phyloP scores from a whole-genome alignment of 2,797 vertebrate species.

The Esox lucius region DNA sequence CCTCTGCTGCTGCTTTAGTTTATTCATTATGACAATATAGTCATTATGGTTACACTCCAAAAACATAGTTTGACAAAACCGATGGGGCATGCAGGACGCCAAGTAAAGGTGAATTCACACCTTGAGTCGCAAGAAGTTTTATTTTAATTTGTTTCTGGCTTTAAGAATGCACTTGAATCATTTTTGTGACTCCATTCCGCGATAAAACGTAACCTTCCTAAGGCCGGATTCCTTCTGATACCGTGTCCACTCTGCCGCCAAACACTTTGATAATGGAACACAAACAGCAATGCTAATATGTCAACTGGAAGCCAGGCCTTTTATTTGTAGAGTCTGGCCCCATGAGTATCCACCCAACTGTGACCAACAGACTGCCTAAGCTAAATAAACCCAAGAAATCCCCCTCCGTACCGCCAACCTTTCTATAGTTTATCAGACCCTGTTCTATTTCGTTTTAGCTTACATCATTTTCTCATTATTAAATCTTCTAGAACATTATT shows the following conservation, averaged over 20 bases:
- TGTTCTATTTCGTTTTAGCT: neutral
- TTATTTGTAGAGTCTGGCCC: conserved; percentile 4
- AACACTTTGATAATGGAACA: conserved; percentile 20
- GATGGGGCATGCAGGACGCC: neutral
- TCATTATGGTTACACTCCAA: conserved; percentile 12
- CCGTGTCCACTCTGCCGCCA: neutral
- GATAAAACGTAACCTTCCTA: neutral
- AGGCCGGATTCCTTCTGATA: neutral
- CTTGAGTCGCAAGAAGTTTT: neutral
- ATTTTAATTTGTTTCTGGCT: neutral
- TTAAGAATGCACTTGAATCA: neutral
- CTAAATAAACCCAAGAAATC: neutral
- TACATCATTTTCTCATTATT: no score
- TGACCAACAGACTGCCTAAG: conserved; percentile 3
- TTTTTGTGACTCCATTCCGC: neutral
- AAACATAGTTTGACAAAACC: conserved; percentile 10
- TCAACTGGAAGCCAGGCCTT: neutral
- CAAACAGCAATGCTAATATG: conserved; percentile 23
- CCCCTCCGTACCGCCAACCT: neutral
- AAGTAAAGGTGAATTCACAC: neutral
- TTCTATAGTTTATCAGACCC: neutral
- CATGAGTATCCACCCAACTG: neutral
- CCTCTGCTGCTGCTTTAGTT: conserved; percentile 6
- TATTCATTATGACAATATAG: conserved; percentile 21
- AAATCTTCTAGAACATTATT: no score